These are phyloP conservation scores for Drosophila mayaguana DNA, from an alignment of 2,888 invertebrate genomes.

Conservation along the genomic window DNA sequence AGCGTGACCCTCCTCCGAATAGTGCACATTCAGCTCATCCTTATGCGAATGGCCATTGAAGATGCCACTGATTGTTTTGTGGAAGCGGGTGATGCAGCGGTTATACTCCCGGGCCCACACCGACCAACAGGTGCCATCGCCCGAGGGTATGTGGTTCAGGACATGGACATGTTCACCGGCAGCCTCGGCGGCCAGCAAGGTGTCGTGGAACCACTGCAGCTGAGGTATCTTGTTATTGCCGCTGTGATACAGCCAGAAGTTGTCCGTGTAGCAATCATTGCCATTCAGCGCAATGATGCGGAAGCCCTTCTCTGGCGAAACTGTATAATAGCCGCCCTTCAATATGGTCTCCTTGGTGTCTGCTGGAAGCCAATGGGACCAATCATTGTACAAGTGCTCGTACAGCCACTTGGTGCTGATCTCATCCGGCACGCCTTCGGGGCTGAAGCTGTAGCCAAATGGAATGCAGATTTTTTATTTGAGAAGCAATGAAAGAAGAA, in stretches of 20 bases:
- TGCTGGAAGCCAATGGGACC: conserved; percentile 89
- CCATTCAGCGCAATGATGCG: conserved; percentile 92
- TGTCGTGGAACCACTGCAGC: conserved; percentile 92
- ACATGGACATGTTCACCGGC: conserved; percentile 92
- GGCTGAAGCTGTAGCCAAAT: conserved; percentile 87
- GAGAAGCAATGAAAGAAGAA: not conserved
- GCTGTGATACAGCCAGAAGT: conserved; percentile 90
- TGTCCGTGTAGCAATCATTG: conserved; percentile 88
- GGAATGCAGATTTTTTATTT: too few species aligned
- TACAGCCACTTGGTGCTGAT: conserved; percentile 91
- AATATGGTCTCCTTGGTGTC: conserved; percentile 87
- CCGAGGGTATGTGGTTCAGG: conserved; percentile 93
- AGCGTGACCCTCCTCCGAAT: conserved; percentile 85
- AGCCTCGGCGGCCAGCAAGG: conserved; percentile 90
- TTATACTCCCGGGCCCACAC: conserved; percentile 91
- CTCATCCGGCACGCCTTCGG: conserved; percentile 85
- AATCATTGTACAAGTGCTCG: conserved; percentile 88
- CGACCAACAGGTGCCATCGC: conserved; percentile 88
- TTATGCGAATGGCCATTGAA: conserved; percentile 94
- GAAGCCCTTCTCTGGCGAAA: conserved; percentile 89
- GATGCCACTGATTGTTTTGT: conserved; percentile 90
- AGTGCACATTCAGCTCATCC: conserved; percentile 90
- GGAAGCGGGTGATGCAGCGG: conserved; percentile 89
- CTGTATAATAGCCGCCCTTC: conserved; percentile 92
- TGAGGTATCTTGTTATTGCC: conserved; percentile 90